phyloP scores from a whole-genome alignment of 2,113 vertebrate species.

The Echinops telfairi region DNA sequence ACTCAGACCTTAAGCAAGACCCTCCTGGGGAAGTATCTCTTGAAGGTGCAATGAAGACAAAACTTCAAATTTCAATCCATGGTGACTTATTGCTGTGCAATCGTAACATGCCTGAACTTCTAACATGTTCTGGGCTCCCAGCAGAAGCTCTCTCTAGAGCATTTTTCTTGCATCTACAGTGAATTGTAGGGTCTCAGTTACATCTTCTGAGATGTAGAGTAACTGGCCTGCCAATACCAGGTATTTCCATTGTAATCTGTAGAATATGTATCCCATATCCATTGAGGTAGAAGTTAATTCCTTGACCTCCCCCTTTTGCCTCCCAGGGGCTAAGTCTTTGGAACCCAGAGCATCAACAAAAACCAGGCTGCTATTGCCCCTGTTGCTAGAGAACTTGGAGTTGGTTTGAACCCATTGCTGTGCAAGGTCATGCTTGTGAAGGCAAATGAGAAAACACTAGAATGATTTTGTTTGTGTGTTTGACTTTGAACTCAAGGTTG shows the following conservation, averaged over 20 bases:
- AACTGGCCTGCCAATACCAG: neutral
- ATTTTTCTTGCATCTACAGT: neutral
- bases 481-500: neutral
- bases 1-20: neutral
- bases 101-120: neutral
- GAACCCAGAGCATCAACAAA: neutral
- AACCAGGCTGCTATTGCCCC: neutral
- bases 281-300: neutral
- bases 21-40: neutral
- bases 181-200: neutral
- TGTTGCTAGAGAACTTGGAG: too few species aligned
- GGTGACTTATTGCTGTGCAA: neutral
- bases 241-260: neutral
- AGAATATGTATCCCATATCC: neutral
- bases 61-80: constrained; percentile 4
- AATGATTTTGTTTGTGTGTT: neutral
- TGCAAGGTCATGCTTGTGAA: too few species aligned
- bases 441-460: neutral
- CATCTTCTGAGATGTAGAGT: neutral
- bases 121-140: constrained; percentile 44
- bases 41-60: neutral
- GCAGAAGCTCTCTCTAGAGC: neutral
- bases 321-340: neutral
- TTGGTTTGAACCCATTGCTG: too few species aligned
- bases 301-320: neutral